Base-by-base conservation (phyloP, 2,888 invertebrate genomes). In the Mythimna loreyi region DNA sequence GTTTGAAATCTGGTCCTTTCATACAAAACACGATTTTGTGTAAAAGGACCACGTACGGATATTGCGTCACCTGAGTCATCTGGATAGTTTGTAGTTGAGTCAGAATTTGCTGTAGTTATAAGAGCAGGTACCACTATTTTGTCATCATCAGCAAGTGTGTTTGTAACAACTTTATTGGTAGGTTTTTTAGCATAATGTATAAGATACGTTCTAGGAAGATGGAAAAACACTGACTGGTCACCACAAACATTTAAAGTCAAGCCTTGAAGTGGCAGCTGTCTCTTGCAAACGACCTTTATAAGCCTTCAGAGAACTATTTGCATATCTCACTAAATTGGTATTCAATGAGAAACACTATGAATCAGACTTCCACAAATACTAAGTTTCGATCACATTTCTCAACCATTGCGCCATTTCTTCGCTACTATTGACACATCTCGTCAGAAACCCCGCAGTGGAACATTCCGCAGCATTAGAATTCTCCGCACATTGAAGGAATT, bases 361-460 rank as follows among this genome's bases (percentile, higher is more conserved):
- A 63, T 77, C 76, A 76, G 53, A 25, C 21, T 56, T 33, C 68
- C 25, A 68, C 59, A 78, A 77, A 72, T 72, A 72, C 72, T 11
- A 13, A 36, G 52, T 50, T 66, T 63, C 43, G 28, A 67, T 64
- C 57, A 60, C 28, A 50, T 52, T 69, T 67, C 63, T 21, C 45
- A 72, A 76, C 50, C 60, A 72, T 80, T 80, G 57, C 80, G 47
- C 63, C 69, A 80, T 69, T 64, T 69, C 72, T 55, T 55, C 52
- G 56, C 49, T 21, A 61, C 7, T 57, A 45, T 64, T 57, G 28
- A 64, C 36, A 73, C 59, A 69, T 66, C 65, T 23, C 21, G 33
- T 53, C 40, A 49, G 67, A 80, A 68, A 72, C 28, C 2, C 66
- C 11, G 72, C 72, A 80, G 67, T 64, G 65, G 30, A 70, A 62